Base-by-base conservation (phyloP, 1,140 invertebrate genomes). In the Cepaea nemoralis region DNA sequence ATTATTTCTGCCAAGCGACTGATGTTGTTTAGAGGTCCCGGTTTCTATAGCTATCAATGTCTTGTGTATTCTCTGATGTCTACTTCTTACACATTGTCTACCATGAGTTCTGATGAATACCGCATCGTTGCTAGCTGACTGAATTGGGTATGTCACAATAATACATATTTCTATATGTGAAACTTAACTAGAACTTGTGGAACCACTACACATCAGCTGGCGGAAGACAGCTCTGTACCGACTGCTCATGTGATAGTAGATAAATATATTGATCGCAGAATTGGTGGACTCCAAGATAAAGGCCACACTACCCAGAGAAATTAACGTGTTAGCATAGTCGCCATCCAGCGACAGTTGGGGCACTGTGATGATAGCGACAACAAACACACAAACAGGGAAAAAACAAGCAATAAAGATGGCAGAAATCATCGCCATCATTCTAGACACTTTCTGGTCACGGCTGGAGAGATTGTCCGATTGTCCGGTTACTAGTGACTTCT, bases 371-470 rank as follows among this genome's bases (percentile, higher is more conserved):
- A 63, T 22, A 31, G n/a, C 59, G 5, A 63, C 16, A 27, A 6
- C n/a, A 16, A 31, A 6, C 5, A 31, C 59, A 16, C 59, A 63
- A 31, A 63, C 16, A 16, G 59, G 59, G 33, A 63, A 63, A 16
- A 63, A 63, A 31, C 16, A 31, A 63, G 59, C 59, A 27, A 63
- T 63, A 16, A 63, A 63, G 3, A 63, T 2, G 5, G 19, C 12
- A 16, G 59, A 63, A 31, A 63, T 63, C 59, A 63, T 63, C n/a
- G n/a, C 16, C 59, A 63, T 31, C 59, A 63, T 63, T 31, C 59
- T 63, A 10, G 59, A n/a, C 6, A 63, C n/a, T 63, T 31, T 63
- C 59, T 63, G 59, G 27, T 63, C 59, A 63, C 59, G 59, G 59
- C n/a, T 63, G n/a, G 59, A 63, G 5, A 63, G 22, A 31, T 63